Base-by-base conservation (phyloP, 2,797 vertebrate genomes). In the Poecilia velifera region DNA sequence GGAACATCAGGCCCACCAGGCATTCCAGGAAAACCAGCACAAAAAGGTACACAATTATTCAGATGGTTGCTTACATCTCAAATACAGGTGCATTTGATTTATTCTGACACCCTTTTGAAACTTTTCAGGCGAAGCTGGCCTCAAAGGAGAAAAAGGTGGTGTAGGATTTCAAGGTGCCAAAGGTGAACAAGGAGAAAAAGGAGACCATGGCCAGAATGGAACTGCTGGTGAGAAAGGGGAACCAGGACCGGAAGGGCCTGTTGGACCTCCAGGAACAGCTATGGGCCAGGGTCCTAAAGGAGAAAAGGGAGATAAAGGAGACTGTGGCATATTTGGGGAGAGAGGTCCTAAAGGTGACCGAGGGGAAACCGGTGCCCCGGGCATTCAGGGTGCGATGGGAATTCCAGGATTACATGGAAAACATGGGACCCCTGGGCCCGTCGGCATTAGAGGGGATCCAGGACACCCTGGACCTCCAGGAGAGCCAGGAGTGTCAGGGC, bases 221-320 rank as follows among this genome's bases (percentile, higher is more conserved):
- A 97, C 96, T 77, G 95, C 97, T 82, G 98, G 98, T 77, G 97
- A 97, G 10, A 97, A 96, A 88, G 98, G 98, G 74, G 97, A 97
- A 49, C 92, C 88, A 0, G 98, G 98, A 6, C 94, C 94, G 0
- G 82, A 90, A 0, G 98, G 98, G 1, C 92, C 94, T 2, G 85
- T 87, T 0, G 98, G 98, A 78, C 78, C 78, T 57, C 91, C 87
- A 0, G 97, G 98, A 68, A 82, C 87, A 10, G 93, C 93, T 80
- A 96, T 97, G n/a, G 93, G 90, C 46, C 94, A 91, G 76, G 97
- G 97, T 18, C 95, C 94, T 10, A 98, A 97, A 72, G 98, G 98
- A 22, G 97, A 97, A 46, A 90, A 87, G 0, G 98, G 98, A 7
- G 96, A 97, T 16, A 98, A 96, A 66, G 98, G 98, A 0, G 95